Evolutionary conservation across 2,888 invertebrate species (phyloP).

Genomic region (Spisula solida): DNA sequence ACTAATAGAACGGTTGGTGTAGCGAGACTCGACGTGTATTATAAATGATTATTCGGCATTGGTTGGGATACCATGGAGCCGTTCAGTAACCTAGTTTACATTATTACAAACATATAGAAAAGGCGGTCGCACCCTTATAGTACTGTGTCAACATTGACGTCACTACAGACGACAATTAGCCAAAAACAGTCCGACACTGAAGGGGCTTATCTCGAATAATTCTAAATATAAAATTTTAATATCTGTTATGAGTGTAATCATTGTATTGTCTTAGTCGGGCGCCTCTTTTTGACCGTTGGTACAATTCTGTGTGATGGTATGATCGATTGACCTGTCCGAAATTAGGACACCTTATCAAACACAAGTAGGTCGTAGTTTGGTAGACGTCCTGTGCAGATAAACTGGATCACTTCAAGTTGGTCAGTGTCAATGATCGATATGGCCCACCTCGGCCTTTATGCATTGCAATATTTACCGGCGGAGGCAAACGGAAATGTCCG

Average conservation of each 20-base stretch:
- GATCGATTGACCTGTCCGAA: not conserved
- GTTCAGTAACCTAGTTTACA: not conserved
- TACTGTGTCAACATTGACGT: conserved; percentile 1
- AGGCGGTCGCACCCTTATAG: not conserved
- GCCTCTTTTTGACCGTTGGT: not conserved
- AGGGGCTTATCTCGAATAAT: not conserved
- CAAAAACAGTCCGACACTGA: not conserved
- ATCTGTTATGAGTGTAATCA: not conserved
- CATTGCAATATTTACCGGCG: too few species aligned
- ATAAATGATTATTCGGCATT: too few species aligned
- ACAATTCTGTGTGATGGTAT: not conserved
- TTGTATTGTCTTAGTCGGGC: not conserved
- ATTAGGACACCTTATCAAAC: not conserved
- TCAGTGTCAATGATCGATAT: too few species aligned
- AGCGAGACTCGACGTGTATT: too few species aligned
- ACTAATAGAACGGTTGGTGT: too few species aligned
- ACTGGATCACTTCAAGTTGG: too few species aligned
- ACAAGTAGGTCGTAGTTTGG: not conserved
- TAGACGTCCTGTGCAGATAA: too few species aligned
- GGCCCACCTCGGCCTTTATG: too few species aligned
- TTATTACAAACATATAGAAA: not conserved
- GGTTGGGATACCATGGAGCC: not conserved
- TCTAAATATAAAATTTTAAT: conserved; percentile 15
- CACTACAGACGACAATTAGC: not conserved
- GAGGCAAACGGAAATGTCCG: too few species aligned